Percentiles rank a stretch among this genome's conserved stretches.
Conservation (phyloP, 2,888 invertebrate genomes). For the Pterostichus niger region DNA sequence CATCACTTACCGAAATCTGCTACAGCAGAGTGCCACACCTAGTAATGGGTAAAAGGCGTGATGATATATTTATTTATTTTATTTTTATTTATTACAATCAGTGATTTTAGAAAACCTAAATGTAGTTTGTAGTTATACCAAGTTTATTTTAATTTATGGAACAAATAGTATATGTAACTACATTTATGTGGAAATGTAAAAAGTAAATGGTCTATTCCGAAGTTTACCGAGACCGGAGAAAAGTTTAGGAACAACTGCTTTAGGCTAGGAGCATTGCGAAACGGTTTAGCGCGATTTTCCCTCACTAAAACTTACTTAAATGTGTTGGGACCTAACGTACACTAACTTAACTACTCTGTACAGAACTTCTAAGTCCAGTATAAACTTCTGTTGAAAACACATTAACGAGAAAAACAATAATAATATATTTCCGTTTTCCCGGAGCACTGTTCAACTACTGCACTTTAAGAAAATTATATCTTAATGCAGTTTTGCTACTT, state of each 20-base stretch:
- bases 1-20: no score
- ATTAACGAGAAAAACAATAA: constrained; percentile 57
- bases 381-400: constrained; percentile 52
- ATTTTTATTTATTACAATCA: no score
- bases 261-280: not conserved
- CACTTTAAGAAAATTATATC: constrained; percentile 15
- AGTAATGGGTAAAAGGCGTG: no score
- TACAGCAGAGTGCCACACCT: no score
- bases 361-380: constrained; percentile 51
- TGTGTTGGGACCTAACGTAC: constrained; percentile 38
- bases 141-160: no score
- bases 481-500: constrained; percentile 1
- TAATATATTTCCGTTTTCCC: constrained; percentile 39
- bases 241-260: constrained; percentile 48
- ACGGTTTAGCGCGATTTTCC: constrained; percentile 28
- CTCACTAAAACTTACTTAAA: constrained; percentile 40
- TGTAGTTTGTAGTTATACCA: no score
- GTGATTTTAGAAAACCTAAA: no score
- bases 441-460: not conserved
- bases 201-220: not conserved
- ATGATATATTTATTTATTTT: no score
- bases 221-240: not conserved
- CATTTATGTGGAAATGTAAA: constrained; percentile 16
- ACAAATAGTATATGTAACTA: not conserved
- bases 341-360: constrained; percentile 48